Evolutionary conservation across 2,797 vertebrate species (phyloP).

Genomic region (Propithecus perrieri): DNA sequence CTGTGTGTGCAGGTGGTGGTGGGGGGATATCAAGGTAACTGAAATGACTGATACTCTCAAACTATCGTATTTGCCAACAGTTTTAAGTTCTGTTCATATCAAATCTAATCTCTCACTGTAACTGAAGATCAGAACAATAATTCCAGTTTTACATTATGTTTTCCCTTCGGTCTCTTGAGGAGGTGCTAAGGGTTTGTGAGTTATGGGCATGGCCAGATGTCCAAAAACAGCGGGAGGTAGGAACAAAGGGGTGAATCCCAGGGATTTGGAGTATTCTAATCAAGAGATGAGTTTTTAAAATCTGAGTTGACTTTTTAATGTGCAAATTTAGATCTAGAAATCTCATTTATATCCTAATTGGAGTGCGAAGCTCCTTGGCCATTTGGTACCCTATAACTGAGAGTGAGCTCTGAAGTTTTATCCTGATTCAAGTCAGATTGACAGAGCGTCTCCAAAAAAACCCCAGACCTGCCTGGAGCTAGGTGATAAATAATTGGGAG

Average conservation of each 20-base stretch:
- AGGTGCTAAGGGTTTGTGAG: background rate
- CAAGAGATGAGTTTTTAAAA: background rate
- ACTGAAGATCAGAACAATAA: background rate
- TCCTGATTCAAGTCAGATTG: conserved; percentile 15
- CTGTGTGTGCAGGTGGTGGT: background rate
- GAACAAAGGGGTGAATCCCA: background rate
- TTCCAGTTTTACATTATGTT: background rate
- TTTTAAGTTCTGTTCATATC: background rate
- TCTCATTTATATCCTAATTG: background rate
- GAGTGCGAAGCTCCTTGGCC: background rate
- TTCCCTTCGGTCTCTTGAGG: background rate
- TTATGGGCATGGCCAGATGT: background rate
- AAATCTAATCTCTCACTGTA: background rate
- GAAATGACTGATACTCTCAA: background rate
- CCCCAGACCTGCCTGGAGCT: conserved; percentile 3
- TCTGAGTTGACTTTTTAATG: background rate
- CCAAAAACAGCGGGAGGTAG: background rate
- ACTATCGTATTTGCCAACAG: background rate
- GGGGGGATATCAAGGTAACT: background rate
- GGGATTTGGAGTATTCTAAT: background rate
- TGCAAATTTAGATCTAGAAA: conserved; percentile 3
- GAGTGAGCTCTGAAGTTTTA: background rate
- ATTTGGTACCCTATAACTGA: background rate
- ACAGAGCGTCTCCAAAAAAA: conserved; percentile 1
- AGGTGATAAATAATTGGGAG: conserved; percentile 60